Base-by-base conservation (phyloP, 2,113 vertebrate species). In the Turdus rufiventris region DNA sequence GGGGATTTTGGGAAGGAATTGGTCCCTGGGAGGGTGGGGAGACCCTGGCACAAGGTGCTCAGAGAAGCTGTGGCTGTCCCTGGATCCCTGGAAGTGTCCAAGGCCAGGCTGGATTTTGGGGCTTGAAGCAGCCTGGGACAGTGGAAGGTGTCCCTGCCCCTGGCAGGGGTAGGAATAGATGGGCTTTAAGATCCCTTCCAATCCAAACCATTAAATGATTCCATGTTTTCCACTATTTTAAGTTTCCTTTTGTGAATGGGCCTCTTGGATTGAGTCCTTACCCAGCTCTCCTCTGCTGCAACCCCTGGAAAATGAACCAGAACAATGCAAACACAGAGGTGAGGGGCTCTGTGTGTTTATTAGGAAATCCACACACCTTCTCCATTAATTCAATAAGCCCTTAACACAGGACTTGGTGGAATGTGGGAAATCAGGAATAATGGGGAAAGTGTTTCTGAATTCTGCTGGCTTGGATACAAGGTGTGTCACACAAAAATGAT, bases 391-490 rank as follows among this genome's bases (percentile, higher is more conserved):
- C 53, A 68, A 47, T n/a, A 73, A 77, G 73, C 21, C 13, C 57
- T 1, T 25, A 54, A 24, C 8, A 26, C 0, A 3, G 65, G 25
- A 45, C 38, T 73, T 31, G 25, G 61, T 1, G 5, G 62, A 17
- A 72, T 34, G 10, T 2, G 42, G 73, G 63, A 48, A 88, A 68
- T 50, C 78, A 42, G 53, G 9, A 19, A n/a, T 40, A 20, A 45
- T 62, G 78, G 66, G 9, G 48, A 38, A 67, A 31, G 63, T 34
- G 31, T 7, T 51, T 48, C 28, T 84, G 56, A 89, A 31, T 16
- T 54, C 62, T 62, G 47, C 73, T 88, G 63, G 36, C 63, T 70
- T 31, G 45, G 68, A 29, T 19, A 23, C 11, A 24, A 51, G 43
- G 31, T 31, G 31, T 56, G 8, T 34, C 36, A 43, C 47, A 47